Percentiles rank a stretch among this genome's conserved stretches.
Evolutionary conservation across 2,888 invertebrate genomes (phyloP).

Genomic region (Trachelus troglodyta): DNA sequence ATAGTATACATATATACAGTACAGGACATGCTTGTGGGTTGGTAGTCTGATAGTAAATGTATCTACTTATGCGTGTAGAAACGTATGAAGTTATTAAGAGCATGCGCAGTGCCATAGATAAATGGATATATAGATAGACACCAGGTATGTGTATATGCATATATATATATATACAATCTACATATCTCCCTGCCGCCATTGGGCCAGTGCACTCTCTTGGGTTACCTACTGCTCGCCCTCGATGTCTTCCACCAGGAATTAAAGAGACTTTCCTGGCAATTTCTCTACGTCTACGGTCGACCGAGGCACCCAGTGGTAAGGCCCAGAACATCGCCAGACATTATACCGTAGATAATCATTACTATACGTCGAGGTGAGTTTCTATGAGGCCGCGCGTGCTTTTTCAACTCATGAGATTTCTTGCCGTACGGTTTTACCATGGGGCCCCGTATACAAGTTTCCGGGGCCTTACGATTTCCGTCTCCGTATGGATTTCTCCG

Average conservation of each 20-base stretch:
- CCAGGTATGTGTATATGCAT: not conserved
- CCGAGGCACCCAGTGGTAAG: not conserved
- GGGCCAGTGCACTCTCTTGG: not conserved
- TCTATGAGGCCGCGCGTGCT: not conserved
- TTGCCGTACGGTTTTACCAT: not conserved
- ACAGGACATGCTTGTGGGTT: not conserved
- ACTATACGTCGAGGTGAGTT: not conserved
- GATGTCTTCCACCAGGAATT: not conserved
- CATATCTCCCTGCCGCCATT: not conserved
- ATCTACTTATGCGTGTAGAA: not conserved
- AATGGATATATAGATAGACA: not conserved
- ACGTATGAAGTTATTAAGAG: not conserved
- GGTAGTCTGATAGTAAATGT: not conserved
- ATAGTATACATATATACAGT: not conserved
- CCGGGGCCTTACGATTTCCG: not conserved
- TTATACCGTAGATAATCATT: slow-evolving; percentile 4
- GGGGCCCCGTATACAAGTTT: not conserved
- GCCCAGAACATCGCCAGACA: not conserved
- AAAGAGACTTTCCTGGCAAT: slow-evolving; percentile 14
- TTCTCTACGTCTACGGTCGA: slow-evolving; percentile 10
- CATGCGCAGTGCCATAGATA: not conserved
- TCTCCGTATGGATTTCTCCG: not conserved
- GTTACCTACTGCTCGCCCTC: slow-evolving; percentile 4
- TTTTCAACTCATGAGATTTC: not conserved
- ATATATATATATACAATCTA: not conserved